Base-by-base conservation (phyloP, 1,140 invertebrate genomes). In the Hylaeus volcanicus region DNA sequence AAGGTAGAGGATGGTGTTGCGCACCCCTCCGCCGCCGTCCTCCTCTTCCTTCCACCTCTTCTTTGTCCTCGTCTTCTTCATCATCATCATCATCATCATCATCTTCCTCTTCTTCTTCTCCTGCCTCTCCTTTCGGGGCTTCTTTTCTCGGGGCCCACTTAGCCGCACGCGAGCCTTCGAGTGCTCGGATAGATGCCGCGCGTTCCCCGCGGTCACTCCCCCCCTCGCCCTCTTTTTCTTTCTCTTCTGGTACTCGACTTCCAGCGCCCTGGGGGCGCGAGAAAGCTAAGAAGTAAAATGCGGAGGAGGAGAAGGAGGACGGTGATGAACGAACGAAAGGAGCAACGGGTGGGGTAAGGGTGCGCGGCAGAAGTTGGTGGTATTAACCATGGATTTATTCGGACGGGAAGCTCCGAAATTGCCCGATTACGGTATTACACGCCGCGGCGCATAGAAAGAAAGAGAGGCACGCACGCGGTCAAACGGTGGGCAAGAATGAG, bases 331-430 rank as follows among this genome's bases (percentile, higher is more conserved):
- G 60, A 41, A 14, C 37, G 70, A 48, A n/a, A 48, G 43, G 26
- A n/a, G 9, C 1, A 48, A 43, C 14, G 43, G 39, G 45, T 15
- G 66, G n/a, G n/a, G 48, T n/a, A 56, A 70, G 43, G 68, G 63
- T 8, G 81, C 66, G 60, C 6, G 65, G 41, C 45, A 48, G 45
- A 48, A 48, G 45, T 8, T 5, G 45, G 45, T 48, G 45, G 45
- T 48, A 92, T 93, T 92, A 92, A 89, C 89, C 91, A 92, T 92
- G 90, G 91, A 93, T 93, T 93, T 93, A 92, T 93, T 92, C 91
- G 90, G 86, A 83, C 78, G 75, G 76, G 78, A 88, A 88, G 87
- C 80, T 80, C 89, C 89, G 83, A 93, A 93, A 93, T 93, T 93
- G 91, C 90, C 86, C 91, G 91, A 93, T 92, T 92, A 92, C 89